Evolutionary conservation across 30 jellyfish, hydroid and myxozoan genomes (phyloP), one percentile per base, ranked within the genome.

Genomic region (Chironex yamaguchii): DNA sequence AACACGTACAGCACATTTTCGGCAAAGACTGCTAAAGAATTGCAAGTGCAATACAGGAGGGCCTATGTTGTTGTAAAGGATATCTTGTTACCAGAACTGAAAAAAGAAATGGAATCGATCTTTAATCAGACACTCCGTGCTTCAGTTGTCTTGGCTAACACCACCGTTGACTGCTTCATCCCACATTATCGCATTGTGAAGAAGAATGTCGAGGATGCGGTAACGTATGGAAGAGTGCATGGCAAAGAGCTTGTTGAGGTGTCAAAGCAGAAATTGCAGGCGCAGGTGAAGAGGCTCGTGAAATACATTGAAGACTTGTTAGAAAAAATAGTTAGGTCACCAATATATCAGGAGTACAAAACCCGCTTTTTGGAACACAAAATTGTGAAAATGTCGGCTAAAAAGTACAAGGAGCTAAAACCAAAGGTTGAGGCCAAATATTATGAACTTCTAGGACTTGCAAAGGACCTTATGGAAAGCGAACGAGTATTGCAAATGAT

Each of bases 51-150:
- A 36, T 84, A 81, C 67, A 84, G 64, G 20, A 53, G 82, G 29
- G 77, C 83, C 31, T 31, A 52, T 31, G 49, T 92, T n/a, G 51
- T 29, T 22, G 79, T 74, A 13, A 79, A 58, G 84, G 28, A 88
- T 27, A 31, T 88, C 13, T 64, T 95, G 32, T 50, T 95, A 72
- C 99, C 99, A 29, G 98, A 90, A 52, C 49, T 86, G 20, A 83
- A 64, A 29, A 89, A 65, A 29, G 99, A 95, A 50, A n/a, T 75
- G 28, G 97, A 84, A 36, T 90, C 98, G 22, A 76, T 95, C 58
- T 63, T 95, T 70, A 89, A 95, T 86, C 99, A 95, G 78, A 86
- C 97, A 36, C 81, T 95, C 21, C 82, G 81, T 29, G 87, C 87
- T 22, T 65, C 97, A 14, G 99, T 95, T 21, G 35, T 75, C 28